These are phyloP conservation scores for Ceryle rudis DNA, from an alignment of 2,797 vertebrate genomes.

Conservation along the genomic window DNA sequence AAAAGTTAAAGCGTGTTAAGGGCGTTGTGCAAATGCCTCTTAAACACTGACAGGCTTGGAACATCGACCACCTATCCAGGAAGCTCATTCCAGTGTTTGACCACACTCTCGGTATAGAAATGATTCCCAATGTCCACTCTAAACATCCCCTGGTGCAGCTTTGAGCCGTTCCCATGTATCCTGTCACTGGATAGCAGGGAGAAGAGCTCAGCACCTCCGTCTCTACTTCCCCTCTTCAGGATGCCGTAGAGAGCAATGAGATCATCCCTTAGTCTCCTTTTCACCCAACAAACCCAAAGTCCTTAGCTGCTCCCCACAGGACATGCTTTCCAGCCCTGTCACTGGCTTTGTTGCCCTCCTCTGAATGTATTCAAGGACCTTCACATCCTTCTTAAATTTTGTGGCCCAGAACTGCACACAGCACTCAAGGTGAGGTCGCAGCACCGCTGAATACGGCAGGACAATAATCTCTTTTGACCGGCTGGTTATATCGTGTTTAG, in stretches of 20 bases:
- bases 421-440: not conserved
- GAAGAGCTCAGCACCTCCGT: not conserved
- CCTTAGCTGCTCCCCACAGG: not conserved
- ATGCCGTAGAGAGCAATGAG: not conserved
- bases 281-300: not conserved
- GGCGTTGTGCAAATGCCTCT: not conserved
- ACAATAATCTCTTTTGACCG: not conserved
- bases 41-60: not conserved
- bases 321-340: not conserved
- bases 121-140: not conserved
- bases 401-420: not conserved
- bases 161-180: not conserved
- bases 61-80: not conserved
- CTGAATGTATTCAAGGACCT: not conserved
- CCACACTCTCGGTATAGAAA: not conserved
- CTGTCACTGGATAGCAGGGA: not conserved
- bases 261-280: not conserved
- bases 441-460: not conserved
- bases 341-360: not conserved
- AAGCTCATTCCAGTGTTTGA: not conserved
- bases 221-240: not conserved
- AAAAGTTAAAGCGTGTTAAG: not conserved
- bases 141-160: not conserved
- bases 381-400: not conserved
- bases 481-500: not conserved